Evolutionary conservation across 2,888 invertebrate species (phyloP).

Genomic region (Orthosia gracilis): DNA sequence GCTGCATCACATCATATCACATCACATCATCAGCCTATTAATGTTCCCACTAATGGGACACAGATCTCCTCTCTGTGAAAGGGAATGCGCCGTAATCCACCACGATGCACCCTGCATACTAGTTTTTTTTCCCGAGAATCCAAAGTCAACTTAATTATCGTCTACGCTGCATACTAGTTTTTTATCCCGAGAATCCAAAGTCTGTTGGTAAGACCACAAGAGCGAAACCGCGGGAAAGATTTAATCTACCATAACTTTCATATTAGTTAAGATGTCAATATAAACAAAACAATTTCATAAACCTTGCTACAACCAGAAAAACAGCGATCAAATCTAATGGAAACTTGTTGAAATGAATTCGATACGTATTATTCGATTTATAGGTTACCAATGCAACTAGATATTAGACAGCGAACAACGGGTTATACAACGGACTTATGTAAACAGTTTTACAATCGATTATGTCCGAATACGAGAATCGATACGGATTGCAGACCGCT

Average conservation of each 20-base stretch:
- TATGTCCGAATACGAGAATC: conserved; percentile 38
- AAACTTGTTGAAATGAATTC: conserved; percentile 55
- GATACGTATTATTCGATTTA: conserved; percentile 42
- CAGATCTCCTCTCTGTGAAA: too few species aligned
- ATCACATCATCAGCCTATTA: too few species aligned
- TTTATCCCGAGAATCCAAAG: too few species aligned
- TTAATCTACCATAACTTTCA: not conserved
- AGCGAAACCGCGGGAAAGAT: too few species aligned
- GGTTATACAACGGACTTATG: conserved; percentile 58
- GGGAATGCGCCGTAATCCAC: too few species aligned
- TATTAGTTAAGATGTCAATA: conserved; percentile 28
- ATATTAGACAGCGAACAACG: conserved; percentile 42
- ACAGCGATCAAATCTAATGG: conserved; percentile 13
- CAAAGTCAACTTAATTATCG: too few species aligned
- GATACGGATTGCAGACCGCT: conserved; percentile 26
- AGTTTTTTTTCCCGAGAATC: too few species aligned
- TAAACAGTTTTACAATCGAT: conserved; percentile 52
- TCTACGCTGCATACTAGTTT: too few species aligned
- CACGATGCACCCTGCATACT: too few species aligned
- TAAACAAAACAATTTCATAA: conserved; percentile 1
- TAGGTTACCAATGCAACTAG: conserved; percentile 31
- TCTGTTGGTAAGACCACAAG: too few species aligned
- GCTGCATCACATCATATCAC: too few species aligned
- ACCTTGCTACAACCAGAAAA: not conserved
- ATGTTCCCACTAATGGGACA: too few species aligned